phyloP scores from a whole-genome alignment of 2,797 vertebrate genomes.

The Myoxocephalus aenaeus region DNA sequence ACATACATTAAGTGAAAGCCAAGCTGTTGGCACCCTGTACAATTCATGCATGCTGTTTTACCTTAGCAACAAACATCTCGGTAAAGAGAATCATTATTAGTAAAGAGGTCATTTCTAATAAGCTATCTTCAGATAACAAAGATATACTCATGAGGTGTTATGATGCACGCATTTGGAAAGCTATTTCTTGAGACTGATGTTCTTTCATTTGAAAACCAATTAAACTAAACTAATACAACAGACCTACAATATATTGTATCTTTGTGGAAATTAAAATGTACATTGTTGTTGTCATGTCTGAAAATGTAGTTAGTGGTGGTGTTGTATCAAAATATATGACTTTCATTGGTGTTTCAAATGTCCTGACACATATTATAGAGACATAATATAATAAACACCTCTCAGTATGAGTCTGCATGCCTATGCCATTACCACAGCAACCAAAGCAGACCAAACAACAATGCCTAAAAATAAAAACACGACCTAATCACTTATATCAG shows the following conservation, averaged over 20 bases:
- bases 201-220: neutral
- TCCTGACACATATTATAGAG: slow-evolving; percentile 33
- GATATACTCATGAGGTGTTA: neutral
- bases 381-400: slow-evolving; percentile 42
- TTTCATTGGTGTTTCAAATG: slow-evolving; percentile 29
- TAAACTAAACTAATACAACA: slow-evolving; percentile 4
- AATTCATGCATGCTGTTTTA: slow-evolving; percentile 66
- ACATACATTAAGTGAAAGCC: slow-evolving; percentile 81
- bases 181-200: slow-evolving; percentile 12
- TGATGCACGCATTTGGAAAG: slow-evolving; percentile 18
- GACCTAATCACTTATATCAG: slow-evolving; percentile 51
- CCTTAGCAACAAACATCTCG: slow-evolving; percentile 59
- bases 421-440: slow-evolving; percentile 63
- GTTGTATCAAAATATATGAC: slow-evolving; percentile 1
- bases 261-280: neutral
- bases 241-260: slow-evolving; percentile 2
- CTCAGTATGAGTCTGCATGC: slow-evolving; percentile 48
- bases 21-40: slow-evolving; percentile 75
- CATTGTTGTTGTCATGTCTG: neutral
- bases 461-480: slow-evolving; percentile 63
- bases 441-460: slow-evolving; percentile 40
- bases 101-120: slow-evolving; percentile 35
- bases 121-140: slow-evolving; percentile 13
- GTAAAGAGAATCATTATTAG: slow-evolving; percentile 17
- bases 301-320: neutral